Evolutionary conservation across 2,113 vertebrate genomes (phyloP), one percentile per base, ranked within the genome.

Genomic region (Leptodactylus fuscus): DNA sequence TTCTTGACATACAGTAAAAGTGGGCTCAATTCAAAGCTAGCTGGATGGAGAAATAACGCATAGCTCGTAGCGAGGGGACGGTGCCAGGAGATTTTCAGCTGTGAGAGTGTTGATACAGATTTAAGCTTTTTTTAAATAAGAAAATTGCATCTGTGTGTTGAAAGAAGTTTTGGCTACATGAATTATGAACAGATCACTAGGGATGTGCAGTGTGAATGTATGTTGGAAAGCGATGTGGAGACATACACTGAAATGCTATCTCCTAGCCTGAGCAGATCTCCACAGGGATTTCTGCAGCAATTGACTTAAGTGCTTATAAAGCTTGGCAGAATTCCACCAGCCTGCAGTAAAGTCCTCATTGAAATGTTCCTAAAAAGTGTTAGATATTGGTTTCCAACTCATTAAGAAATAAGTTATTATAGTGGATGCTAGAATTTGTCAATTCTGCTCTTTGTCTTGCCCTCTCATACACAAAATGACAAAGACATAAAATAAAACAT

Each of bases 251-350:
- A 83, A 83, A 83, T 62, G 70, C 51, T 83, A 83, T 83, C 51
- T 62, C 51, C 27, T 29, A 75, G 70, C 70, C 24, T 74, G 34
- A 74, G 69, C 81, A 83, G 51, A 38, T 83, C 82, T 83, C 82
- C 53, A 48, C 24, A 10, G 82, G 71, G 82, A 83, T 83, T 83
- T 75, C 82, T 83, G 82, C 53, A 76, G 82, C 82, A 83, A 83
- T 83, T 83, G 82, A 83, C 82, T 83, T 83, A 76, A 83, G 82
- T 83, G 82, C 82, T 75, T 76, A 62, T 75, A 83, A 83, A 75
- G 49, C 53, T 48, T 83, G 82, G 82, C 82, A 75, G 82, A 75
- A 22, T 75, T 83, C 82, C 82, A 83, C 74, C 70, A 46, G 71
- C 51, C 70, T 58, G 71, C 82, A 83, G 38, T 60, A 32, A 20